These are phyloP conservation scores for Solenopsis invicta DNA, from an alignment of 1,140 invertebrate genomes.

Conservation along the genomic window DNA sequence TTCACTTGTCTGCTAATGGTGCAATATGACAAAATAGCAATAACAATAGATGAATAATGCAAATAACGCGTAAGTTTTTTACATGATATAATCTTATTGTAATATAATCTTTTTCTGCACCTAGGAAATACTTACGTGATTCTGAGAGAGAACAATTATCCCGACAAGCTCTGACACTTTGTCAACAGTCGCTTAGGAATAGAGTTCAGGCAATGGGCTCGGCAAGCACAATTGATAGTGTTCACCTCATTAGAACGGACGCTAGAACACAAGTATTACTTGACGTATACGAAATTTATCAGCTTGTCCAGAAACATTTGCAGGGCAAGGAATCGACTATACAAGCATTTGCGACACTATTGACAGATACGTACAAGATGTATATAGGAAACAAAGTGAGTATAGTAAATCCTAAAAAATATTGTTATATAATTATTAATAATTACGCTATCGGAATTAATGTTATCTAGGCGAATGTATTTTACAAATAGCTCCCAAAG, in stretches of 20 bases:
- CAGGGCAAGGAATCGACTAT: conserved; percentile 87
- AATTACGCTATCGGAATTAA: neutral
- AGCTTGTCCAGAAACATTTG: conserved; percentile 88
- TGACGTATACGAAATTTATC: conserved; percentile 89
- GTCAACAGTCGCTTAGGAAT: conserved; percentile 88
- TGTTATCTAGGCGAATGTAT: neutral
- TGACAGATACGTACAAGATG: conserved; percentile 89
- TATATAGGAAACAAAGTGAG: conserved; percentile 85
- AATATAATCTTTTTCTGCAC: conserved; percentile 55
- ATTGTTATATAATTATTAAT: neutral
- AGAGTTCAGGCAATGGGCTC: conserved; percentile 83
- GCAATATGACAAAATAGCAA: neutral
- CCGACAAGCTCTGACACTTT: conserved; percentile 91
- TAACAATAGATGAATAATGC: neutral
- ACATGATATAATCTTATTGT: neutral
- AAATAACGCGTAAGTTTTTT: neutral
- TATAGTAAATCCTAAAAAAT: neutral
- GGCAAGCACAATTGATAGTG: conserved; percentile 67
- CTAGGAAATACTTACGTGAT: conserved; percentile 93
- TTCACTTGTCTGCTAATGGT: neutral
- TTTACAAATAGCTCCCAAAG: neutral
- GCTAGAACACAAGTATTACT: conserved; percentile 86
- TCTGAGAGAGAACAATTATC: conserved; percentile 92
- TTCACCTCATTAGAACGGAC: conserved; percentile 73
- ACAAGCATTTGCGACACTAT: conserved; percentile 86